These are phyloP conservation scores for Euphonia xanthogaster DNA, from an alignment of 2,797 vertebrate genomes.

Conservation along the genomic window DNA sequence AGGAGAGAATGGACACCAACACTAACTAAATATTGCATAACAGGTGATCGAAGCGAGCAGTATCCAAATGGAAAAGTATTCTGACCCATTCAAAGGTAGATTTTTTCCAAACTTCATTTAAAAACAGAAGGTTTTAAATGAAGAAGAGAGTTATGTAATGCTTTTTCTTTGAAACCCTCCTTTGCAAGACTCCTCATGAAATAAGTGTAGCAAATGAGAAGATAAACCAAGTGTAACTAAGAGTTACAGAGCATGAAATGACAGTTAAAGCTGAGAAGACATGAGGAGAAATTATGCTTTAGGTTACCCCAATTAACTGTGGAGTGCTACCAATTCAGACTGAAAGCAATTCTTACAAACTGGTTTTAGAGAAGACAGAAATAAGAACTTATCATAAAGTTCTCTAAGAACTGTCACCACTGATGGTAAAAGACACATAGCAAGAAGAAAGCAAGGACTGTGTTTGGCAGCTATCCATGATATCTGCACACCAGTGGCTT, in stretches of 20 bases:
- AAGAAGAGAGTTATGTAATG: background rate
- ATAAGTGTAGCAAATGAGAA: background rate
- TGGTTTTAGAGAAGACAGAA: background rate
- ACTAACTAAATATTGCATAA: background rate
- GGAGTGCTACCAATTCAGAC: background rate
- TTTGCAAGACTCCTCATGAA: background rate
- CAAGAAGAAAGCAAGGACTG: background rate
- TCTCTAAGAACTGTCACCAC: background rate
- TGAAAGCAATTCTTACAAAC: background rate
- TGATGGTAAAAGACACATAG: background rate
- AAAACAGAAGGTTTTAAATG: background rate
- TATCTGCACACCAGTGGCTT: background rate
- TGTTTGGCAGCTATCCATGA: background rate
- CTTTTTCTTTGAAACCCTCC: background rate
- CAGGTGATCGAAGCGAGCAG: background rate
- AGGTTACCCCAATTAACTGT: background rate
- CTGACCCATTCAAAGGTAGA: background rate
- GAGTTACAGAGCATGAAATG: accelerated
- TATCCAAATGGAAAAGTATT: background rate
- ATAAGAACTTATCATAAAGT: background rate
- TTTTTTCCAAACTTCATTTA: constrained; percentile 2
- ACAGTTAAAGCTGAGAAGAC: background rate
- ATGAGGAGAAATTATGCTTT: background rate
- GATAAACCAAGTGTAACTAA: background rate
- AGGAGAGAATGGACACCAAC: constrained; percentile 6